phyloP scores from a whole-genome alignment of 2,888 invertebrate genomes.

The Tachina grossa region DNA sequence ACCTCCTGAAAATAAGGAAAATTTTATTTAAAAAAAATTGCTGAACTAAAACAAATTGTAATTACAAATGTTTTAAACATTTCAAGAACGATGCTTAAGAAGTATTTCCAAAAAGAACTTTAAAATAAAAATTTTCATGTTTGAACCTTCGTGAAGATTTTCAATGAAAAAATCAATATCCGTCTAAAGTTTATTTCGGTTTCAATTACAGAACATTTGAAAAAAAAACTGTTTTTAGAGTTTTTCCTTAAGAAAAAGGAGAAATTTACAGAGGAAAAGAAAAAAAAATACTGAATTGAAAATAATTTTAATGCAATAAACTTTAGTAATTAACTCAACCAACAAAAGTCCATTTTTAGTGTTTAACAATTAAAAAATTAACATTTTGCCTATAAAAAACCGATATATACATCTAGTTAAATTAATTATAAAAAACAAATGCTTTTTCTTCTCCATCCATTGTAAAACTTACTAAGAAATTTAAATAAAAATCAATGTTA shows the following conservation, averaged over 20 bases:
- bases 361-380: slow-evolving; percentile 74
- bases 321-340: slow-evolving; percentile 37
- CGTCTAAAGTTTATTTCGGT: slow-evolving; percentile 83
- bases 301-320: slow-evolving; percentile 46
- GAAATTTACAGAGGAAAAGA: slow-evolving; percentile 2
- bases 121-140: slow-evolving; percentile 29
- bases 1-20: neutral
- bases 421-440: slow-evolving; percentile 63
- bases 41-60: neutral
- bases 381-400: slow-evolving; percentile 56
- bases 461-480: slow-evolving; percentile 71
- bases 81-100: neutral
- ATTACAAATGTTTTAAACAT: neutral
- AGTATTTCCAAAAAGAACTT: slow-evolving; percentile 11
- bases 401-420: slow-evolving; percentile 47
- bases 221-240: slow-evolving; percentile 36
- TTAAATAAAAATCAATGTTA: slow-evolving; percentile 48
- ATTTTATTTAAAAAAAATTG: neutral
- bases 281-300: slow-evolving; percentile 14
- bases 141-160: slow-evolving; percentile 53
- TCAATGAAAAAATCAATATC: slow-evolving; percentile 81
- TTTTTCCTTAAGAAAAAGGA: slow-evolving; percentile 30
- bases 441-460: slow-evolving; percentile 76
- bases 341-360: slow-evolving; percentile 77
- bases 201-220: slow-evolving; percentile 70